Conservation (phyloP, 2,113 vertebrate genomes). For the Cephalopholis sonnerati region DNA sequence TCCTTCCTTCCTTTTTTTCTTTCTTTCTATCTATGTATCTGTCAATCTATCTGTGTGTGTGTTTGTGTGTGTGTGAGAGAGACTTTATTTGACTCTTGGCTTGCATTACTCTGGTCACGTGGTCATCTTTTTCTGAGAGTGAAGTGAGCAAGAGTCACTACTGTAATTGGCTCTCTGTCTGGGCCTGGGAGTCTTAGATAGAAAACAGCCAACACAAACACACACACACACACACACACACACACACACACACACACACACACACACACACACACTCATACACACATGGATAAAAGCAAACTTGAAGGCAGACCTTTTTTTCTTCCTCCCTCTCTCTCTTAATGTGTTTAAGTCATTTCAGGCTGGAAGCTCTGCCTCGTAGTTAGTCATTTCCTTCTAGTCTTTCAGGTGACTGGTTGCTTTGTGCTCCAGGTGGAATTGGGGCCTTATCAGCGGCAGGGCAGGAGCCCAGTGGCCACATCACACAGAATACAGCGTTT, state of each 20-base stretch:
- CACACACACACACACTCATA: background rate
- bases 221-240: slow-evolving; percentile 9
- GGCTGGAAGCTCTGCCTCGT: slow-evolving; percentile 32
- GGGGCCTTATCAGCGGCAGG: slow-evolving; percentile 80
- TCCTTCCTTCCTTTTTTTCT: too few relatives aligned
- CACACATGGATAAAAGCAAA: slow-evolving; percentile 29
- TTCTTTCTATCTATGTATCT: background rate
- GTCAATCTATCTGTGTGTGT: background rate
- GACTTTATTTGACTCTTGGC: slow-evolving; percentile 8
- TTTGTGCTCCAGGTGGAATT: slow-evolving; percentile 78
- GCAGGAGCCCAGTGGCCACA: slow-evolving; percentile 72
- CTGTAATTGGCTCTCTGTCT: slow-evolving; percentile 41
- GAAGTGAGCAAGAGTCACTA: background rate
- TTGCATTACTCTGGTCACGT: background rate
- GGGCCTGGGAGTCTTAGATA: slow-evolving; percentile 1
- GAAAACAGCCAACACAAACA: slow-evolving; percentile 28
- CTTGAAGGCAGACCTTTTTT: slow-evolving; percentile 28
- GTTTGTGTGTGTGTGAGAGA: background rate
- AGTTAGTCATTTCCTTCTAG: slow-evolving; percentile 61
- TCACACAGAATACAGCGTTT: slow-evolving; percentile 63
- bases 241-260: background rate
- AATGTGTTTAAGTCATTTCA: slow-evolving; percentile 47
- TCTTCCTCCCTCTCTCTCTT: slow-evolving; percentile 23
- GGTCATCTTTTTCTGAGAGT: slow-evolving; percentile 28
- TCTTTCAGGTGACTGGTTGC: slow-evolving; percentile 72